Conservation (phyloP, 2,797 vertebrate genomes). For the Alfaro cultratus region DNA sequence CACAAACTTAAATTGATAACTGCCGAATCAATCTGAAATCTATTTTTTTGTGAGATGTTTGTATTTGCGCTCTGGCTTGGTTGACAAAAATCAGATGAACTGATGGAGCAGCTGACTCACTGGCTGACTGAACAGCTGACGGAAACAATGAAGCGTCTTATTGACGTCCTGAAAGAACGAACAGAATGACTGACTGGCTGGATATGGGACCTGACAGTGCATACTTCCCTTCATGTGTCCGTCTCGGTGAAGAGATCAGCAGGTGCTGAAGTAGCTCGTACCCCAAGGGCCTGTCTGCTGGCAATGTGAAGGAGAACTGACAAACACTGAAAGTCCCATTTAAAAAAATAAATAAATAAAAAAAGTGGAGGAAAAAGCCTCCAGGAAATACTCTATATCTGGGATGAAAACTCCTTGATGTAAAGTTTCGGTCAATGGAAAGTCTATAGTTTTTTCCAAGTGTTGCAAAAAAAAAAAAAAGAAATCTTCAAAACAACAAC, state of each 20-base stretch:
- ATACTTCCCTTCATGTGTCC: conserved; percentile 50
- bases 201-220: conserved; percentile 64
- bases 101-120: conserved; percentile 28
- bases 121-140: conserved; percentile 39
- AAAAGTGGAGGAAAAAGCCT: background rate
- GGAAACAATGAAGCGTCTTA: conserved; percentile 52
- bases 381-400: background rate
- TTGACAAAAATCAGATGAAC: conserved; percentile 25
- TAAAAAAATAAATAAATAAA: conserved; percentile 15
- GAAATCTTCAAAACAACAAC: background rate
- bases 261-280: conserved; percentile 38
- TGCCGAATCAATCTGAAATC: background rate
- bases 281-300: conserved; percentile 44
- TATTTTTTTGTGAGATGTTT: background rate
- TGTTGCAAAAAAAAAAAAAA: background rate
- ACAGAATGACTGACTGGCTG: conserved; percentile 65
- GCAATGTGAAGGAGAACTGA: conserved; percentile 44
- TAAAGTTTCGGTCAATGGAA: background rate
- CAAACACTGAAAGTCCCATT: conserved; percentile 47
- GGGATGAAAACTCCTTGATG: background rate
- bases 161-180: conserved; percentile 45
- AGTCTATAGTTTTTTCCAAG: background rate
- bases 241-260: conserved; percentile 61
- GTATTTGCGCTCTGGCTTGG: conserved; percentile 5
- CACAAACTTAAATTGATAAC: background rate